phyloP scores from a whole-genome alignment of 2,888 invertebrate species.

The Parelbella ahira region DNA sequence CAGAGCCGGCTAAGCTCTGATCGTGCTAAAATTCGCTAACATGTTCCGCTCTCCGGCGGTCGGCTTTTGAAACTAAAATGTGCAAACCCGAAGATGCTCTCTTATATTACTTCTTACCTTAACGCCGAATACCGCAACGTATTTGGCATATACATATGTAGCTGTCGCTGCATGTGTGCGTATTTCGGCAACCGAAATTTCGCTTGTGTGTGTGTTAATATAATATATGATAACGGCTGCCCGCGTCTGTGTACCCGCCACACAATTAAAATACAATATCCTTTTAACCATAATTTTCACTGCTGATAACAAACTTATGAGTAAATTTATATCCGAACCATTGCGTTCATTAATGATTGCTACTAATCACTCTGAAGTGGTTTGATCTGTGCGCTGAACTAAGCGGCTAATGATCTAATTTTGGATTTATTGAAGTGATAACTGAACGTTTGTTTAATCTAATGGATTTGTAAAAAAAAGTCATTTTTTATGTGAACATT shows the following conservation, averaged over 20 bases:
- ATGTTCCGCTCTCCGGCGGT: constrained; percentile 69
- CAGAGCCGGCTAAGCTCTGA: constrained; percentile 49
- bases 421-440: too few relatives aligned
- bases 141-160: constrained; percentile 70
- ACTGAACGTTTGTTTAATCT: too few relatives aligned
- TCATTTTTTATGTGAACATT: too few relatives aligned
- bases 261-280: constrained; percentile 33
- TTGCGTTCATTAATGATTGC: too few relatives aligned
- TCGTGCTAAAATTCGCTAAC: constrained; percentile 61
- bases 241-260: constrained; percentile 13
- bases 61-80: constrained; percentile 76
- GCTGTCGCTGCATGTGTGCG: constrained; percentile 54
- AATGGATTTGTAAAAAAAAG: too few relatives aligned
- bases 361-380: background rate
- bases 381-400: constrained; percentile 2
- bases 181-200: constrained; percentile 58
- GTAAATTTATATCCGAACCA: constrained; percentile 7
- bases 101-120: constrained; percentile 79
- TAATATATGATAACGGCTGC: constrained; percentile 44
- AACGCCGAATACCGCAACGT: constrained; percentile 74
- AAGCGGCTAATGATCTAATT: too few relatives aligned
- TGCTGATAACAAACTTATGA: too few relatives aligned
- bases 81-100: constrained; percentile 78
- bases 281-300: constrained; percentile 39
- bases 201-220: constrained; percentile 40